These are phyloP conservation scores for Antrozous pallidus DNA, from an alignment of 2,797 vertebrate genomes.

Conservation along the genomic window DNA sequence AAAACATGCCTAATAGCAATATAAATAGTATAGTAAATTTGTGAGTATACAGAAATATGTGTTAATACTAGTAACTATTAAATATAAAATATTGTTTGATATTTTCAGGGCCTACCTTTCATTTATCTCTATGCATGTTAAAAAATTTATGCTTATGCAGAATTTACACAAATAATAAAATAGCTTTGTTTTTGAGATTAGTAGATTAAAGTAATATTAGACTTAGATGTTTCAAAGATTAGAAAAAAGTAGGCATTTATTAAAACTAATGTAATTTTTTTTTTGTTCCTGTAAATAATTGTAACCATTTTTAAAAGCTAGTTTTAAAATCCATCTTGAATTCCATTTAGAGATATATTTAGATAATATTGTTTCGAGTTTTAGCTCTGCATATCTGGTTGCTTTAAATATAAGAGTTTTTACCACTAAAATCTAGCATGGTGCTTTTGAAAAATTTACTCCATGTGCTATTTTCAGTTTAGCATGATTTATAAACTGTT, in stretches of 20 bases:
- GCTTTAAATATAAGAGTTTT: constrained; percentile 58
- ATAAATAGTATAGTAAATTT: constrained; percentile 50
- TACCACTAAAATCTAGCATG: constrained; percentile 33
- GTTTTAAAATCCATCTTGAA: constrained; percentile 56
- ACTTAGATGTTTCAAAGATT: constrained; percentile 50
- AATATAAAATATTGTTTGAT: constrained; percentile 53
- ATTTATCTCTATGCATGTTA: constrained; percentile 62
- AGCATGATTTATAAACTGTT: constrained; percentile 4
- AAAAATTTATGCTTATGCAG: constrained; percentile 61
- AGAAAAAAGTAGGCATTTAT: constrained; percentile 55
- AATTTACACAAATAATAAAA: constrained; percentile 55
- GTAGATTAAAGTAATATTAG: constrained; percentile 33
- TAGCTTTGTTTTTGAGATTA: constrained; percentile 52
- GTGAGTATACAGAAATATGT: constrained; percentile 35
- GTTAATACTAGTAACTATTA: constrained; percentile 51
- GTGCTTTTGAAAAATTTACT: constrained; percentile 52
- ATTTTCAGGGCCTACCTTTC: constrained; percentile 35
- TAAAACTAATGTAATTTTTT: constrained; percentile 48
- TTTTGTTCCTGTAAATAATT: constrained; percentile 56
- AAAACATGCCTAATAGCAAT: constrained; percentile 12
- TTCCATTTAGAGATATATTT: constrained; percentile 53
- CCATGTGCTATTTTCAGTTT: constrained; percentile 42
- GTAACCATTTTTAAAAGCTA: constrained; percentile 44
- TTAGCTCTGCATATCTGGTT: constrained; percentile 41
- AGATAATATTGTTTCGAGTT: constrained; percentile 40